Evolutionary conservation across 2,888 invertebrate species (phyloP).

Genomic region (Eudemis profundana): DNA sequence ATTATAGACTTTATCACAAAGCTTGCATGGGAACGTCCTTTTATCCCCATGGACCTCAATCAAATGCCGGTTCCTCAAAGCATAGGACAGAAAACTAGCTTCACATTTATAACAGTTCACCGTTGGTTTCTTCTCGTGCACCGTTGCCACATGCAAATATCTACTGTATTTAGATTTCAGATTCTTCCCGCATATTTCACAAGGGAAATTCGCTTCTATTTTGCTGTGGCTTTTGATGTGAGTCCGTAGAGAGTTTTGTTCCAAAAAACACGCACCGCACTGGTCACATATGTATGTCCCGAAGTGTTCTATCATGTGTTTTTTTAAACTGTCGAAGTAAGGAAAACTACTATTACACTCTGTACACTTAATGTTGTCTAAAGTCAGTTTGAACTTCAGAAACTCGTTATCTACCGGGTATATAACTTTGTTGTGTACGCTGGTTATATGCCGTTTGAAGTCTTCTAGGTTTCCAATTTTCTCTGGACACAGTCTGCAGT

Average conservation of each 20-base stretch:
- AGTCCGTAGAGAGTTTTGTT: slow-evolving; percentile 72
- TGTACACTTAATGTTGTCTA: slow-evolving; percentile 67
- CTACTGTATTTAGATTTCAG: slow-evolving; percentile 74
- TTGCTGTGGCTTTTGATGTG: slow-evolving; percentile 76
- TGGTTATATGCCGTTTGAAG: slow-evolving; percentile 66
- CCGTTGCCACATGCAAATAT: slow-evolving; percentile 70
- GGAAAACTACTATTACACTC: slow-evolving; percentile 71
- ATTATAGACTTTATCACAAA: slow-evolving; percentile 75
- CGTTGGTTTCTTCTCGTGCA: slow-evolving; percentile 75
- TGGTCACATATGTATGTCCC: slow-evolving; percentile 74
- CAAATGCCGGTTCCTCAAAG: slow-evolving; percentile 69
- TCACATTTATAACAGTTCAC: slow-evolving; percentile 78
- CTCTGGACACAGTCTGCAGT: slow-evolving; percentile 70
- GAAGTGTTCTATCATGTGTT: slow-evolving; percentile 76
- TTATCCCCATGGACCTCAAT: slow-evolving; percentile 75
- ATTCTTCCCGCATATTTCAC: slow-evolving; percentile 78
- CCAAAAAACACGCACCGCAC: slow-evolving; percentile 78
- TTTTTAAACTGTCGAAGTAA: slow-evolving; percentile 71
- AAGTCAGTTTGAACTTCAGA: slow-evolving; percentile 67
- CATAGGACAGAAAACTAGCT: slow-evolving; percentile 70
- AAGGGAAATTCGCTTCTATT: slow-evolving; percentile 77
- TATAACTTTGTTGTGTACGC: slow-evolving; percentile 57
- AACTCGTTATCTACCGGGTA: slow-evolving; percentile 70
- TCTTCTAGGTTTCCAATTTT: slow-evolving; percentile 67
- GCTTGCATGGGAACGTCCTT: slow-evolving; percentile 70